Evolutionary conservation across 2,888 invertebrate species (phyloP).

Genomic region (Hyposoter didymator): DNA sequence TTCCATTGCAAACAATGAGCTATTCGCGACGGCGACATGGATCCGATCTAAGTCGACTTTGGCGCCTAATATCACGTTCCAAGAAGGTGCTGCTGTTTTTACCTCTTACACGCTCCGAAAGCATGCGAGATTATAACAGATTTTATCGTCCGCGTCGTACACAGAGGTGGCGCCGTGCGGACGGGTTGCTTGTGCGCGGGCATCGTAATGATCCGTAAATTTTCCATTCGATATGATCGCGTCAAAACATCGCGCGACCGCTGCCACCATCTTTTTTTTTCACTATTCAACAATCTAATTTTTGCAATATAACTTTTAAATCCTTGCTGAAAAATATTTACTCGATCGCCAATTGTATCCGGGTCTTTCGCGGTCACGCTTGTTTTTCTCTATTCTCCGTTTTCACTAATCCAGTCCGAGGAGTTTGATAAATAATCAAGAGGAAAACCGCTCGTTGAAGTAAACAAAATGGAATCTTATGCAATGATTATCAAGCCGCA

Average conservation of each 20-base stretch:
- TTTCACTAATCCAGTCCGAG: neutral
- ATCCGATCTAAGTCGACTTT: slow-evolving; percentile 29
- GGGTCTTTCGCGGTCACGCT: neutral
- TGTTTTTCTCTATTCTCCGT: slow-evolving; percentile 12
- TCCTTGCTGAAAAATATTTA: neutral
- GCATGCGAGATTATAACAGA: slow-evolving; percentile 16
- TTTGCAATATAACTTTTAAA: neutral
- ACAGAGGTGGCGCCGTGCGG: neutral
- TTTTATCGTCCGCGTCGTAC: slow-evolving; percentile 7
- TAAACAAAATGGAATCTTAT: neutral
- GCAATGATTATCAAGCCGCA: slow-evolving; percentile 17
- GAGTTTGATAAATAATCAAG: neutral
- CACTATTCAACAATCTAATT: neutral
- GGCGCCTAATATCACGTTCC: slow-evolving; percentile 32
- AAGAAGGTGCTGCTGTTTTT: slow-evolving; percentile 3
- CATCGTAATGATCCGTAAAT: slow-evolving; percentile 34
- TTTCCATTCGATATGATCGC: slow-evolving; percentile 39
- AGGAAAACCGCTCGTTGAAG: neutral
- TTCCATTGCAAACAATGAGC: slow-evolving; percentile 56
- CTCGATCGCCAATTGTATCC: neutral
- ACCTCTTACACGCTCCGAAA: slow-evolving; percentile 20
- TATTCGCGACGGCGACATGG: neutral
- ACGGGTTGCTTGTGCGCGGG: neutral
- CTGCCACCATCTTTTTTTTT: neutral
- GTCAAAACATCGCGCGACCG: neutral